A percentile compares a stretch with the other conserved stretches of the same genome.
phyloP scores from a whole-genome alignment of 2,888 invertebrate species.

The Trissolcus brochymenae region DNA sequence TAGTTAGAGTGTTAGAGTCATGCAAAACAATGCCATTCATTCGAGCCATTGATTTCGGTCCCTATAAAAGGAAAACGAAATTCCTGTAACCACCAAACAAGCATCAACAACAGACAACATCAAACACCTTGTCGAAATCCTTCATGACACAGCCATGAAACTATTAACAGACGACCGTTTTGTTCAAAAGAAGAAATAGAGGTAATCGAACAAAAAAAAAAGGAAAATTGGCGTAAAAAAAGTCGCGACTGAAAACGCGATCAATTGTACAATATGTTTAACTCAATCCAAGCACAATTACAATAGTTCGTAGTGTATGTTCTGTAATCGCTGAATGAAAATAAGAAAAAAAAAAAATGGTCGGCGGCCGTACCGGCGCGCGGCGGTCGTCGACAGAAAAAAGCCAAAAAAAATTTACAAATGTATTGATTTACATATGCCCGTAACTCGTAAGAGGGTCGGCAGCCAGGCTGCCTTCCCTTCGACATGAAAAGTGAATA shows the following conservation, averaged over 20 bases:
- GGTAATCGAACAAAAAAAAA: slow-evolving; percentile 15
- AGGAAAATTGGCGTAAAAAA: slow-evolving; percentile 58
- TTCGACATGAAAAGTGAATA: slow-evolving; percentile 45
- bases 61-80: slow-evolving; percentile 63
- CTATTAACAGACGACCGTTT: slow-evolving; percentile 70
- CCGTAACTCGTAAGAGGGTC: slow-evolving; percentile 76
- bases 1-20: slow-evolving; percentile 41
- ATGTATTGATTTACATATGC: slow-evolving; percentile 77
- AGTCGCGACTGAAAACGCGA: slow-evolving; percentile 70
- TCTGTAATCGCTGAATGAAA: slow-evolving; percentile 75
- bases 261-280: slow-evolving; percentile 73
- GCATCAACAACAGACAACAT: slow-evolving; percentile 54
- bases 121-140: slow-evolving; percentile 67
- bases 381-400: slow-evolving; percentile 63
- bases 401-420: slow-evolving; percentile 76
- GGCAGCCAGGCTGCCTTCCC: slow-evolving; percentile 64
- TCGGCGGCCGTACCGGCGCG: slow-evolving; percentile 62
- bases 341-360: slow-evolving; percentile 58
- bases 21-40: slow-evolving; percentile 43
- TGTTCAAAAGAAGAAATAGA: slow-evolving; percentile 57
- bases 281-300: slow-evolving; percentile 62
- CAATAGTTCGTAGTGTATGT: slow-evolving; percentile 77
- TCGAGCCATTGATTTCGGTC: slow-evolving; percentile 59
- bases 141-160: slow-evolving; percentile 70
- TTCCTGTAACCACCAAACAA: slow-evolving; percentile 55